Evolutionary conservation across 1,140 invertebrate genomes (phyloP), one percentile per base, ranked within the genome.

Genomic region (Rhagoletis zephyria): DNA sequence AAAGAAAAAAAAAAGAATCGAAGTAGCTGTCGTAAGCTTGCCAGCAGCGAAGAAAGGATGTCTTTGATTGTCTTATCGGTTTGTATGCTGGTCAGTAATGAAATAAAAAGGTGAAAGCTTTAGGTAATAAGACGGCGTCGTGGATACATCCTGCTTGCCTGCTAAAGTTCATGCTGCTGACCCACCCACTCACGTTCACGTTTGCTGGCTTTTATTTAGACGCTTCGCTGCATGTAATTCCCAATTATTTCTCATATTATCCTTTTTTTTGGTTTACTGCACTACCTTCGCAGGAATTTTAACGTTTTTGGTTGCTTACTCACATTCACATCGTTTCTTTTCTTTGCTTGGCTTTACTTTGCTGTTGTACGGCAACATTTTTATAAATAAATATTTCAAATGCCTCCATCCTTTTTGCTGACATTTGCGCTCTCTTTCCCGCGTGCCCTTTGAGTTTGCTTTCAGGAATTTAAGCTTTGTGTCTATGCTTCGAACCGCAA

Each of bases 301-400:
- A 67, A 81, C n/a, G 42, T 19, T 81, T 81, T 48, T 56, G 48
- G 48, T 81, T 81, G 56, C 19, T 81, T 81, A 3, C 61, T 63
- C 12, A 63, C 61, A 63, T 63, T 56, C 51, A 5, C 5, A 63
- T 63, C 12, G 12, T 63, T 63, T 4, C 19, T 81, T 81, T 56
- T 19, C 10, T 81, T 9, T 81, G 4, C 45, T 14, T 30, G 30
- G 30, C 0, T 30, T 81, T 81, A n/a, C 16, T 81, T 30, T 19
- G 45, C 42, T 30, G 7, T 30, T 81, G 30, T 45, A 40, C 12
- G 64, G 16, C 70, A n/a, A 81, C 74, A 56, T 51, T 81, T 81
- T 81, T 81, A n/a, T 81, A 81, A 56, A 81, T 81, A 81, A 81
- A 51, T 81, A 81, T 81, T 59, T 81, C 40, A 81, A 81, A 81